Base-by-base conservation (phyloP, 1,140 invertebrate genomes). In the Brachionus paranguensis region DNA sequence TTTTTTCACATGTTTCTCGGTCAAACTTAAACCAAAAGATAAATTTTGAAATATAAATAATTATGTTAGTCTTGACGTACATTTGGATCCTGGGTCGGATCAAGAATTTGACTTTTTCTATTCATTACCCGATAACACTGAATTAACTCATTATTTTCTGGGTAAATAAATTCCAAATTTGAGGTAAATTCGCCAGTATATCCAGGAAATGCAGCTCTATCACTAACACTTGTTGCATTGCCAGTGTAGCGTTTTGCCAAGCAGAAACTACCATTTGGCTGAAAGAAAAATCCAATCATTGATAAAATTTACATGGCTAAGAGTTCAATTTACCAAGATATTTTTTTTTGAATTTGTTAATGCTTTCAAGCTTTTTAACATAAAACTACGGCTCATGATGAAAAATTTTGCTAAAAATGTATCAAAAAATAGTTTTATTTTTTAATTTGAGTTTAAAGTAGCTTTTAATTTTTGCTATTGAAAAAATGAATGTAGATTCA, bases 1-100 rank as follows among this genome's bases (percentile, higher is more conserved):
- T 89, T 85, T 90, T 89, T 41, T 81, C 64, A 47, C 53, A 68
- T 64, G 64, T 64, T 64, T 81, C 53, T 65, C 64, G 20, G 27
- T 81, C 78, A 64, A 81, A 81, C 78, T 81, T 64, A 12, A 29
- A 64, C 8, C 3, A 81, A 64, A 79, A 20, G 3, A 43, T 68
- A 33, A 64, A 11, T 64, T 45, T 6, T 37, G 14, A 17, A 11
- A 43, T 41, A 14, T 3, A 68, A 12, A 20, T 43, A 64, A n/a
- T 17, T 53, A 55, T 41, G 11, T 29, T n/a, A 1, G 3, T 41
- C 37, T 12, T n/a, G 20, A 29, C 12, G 29, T 65, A 81, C 78
- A 60, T 64, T 64, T 64, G 78, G 78, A 64, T 81, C 78, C 37
- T 81, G 53, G 3, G 78, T 27, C 3, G 53, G 29, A 37, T 81